Evolutionary conservation across 2,888 invertebrate species (phyloP), one percentile per base, ranked within the genome.

Genomic region (Drosophila prolongata): DNA sequence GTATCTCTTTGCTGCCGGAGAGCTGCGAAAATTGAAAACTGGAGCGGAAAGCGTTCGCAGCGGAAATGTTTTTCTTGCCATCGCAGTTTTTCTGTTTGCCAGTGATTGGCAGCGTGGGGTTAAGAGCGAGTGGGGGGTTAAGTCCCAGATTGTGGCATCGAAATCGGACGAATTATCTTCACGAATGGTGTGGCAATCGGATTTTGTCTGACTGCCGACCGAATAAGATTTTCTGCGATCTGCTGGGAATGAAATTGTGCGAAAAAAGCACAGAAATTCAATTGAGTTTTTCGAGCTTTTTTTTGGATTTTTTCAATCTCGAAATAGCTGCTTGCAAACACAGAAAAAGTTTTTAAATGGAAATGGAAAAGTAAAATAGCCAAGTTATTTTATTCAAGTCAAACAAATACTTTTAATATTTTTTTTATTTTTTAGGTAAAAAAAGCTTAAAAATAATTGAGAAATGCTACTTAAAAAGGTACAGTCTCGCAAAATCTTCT

Each of bases 1-100:
- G 87, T 80, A 84, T 78, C 87, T 88, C 57, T 37, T 34, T 34
- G 53, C 34, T 24, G 44, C 64, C n/a, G 27, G 38, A 69, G 68
- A 69, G 68, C 82, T 69, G 83, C 78, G 75, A 84, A 83, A 79
- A 83, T 87, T 87, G 87, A 83, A 83, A 83, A 84, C 82, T 83
- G 73, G 84, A 83, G 83, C 83, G 83, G 87, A 83, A 83, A 83
- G 70, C 87, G 81, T 72, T 78, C 58, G 61, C 76, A 86, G 67
- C 83, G 83, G 83, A 83, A 87, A 87, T 83, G 83, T 84, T 80
- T 79, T 80, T 80, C 61, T 78, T 75, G 62, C 56, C 61, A 50
- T 49, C 44, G 38, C 27, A 11, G 60, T 60, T 40, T 40, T 37
- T 35, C 34, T 49, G 47, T 53, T 58, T 49, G 49, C 74, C 50